A percentile compares a stretch with the other conserved stretches of the same genome.
Evolutionary conservation across 2,797 vertebrate species (phyloP).

Genomic region (Smutsia temminckii): DNA sequence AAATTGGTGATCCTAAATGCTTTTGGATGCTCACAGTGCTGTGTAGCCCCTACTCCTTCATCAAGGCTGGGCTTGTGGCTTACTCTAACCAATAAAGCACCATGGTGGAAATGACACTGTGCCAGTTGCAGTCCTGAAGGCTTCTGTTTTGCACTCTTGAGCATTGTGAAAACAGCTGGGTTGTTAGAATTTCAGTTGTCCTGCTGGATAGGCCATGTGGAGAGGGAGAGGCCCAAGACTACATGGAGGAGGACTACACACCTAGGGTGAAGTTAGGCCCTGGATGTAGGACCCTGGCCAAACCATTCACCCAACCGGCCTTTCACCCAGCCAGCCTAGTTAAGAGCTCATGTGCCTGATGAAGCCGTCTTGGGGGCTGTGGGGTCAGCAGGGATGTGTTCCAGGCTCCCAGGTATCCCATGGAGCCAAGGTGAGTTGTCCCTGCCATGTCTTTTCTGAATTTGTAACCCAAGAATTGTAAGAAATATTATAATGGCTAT

Average conservation of each 20-base stretch:
- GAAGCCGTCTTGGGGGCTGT: background rate
- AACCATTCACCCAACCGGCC: background rate
- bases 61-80: background rate
- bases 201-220: background rate
- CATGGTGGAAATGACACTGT: background rate
- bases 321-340: background rate
- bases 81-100: background rate
- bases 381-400: accelerated
- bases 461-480: background rate
- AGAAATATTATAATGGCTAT: background rate
- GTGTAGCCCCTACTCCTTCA: background rate
- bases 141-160: background rate
- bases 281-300: background rate
- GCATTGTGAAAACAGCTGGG: background rate
- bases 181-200: background rate
- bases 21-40: background rate
- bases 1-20: background rate
- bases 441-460: background rate
- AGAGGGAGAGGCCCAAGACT: background rate
- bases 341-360: background rate
- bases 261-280: background rate
- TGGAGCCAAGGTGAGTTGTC: background rate
- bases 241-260: background rate
- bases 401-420: background rate
- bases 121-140: background rate